Percentiles rank a stretch among this genome's conserved stretches.
Evolutionary conservation across 1,140 invertebrate species (phyloP).

Genomic region (Drosophila ambigua): DNA sequence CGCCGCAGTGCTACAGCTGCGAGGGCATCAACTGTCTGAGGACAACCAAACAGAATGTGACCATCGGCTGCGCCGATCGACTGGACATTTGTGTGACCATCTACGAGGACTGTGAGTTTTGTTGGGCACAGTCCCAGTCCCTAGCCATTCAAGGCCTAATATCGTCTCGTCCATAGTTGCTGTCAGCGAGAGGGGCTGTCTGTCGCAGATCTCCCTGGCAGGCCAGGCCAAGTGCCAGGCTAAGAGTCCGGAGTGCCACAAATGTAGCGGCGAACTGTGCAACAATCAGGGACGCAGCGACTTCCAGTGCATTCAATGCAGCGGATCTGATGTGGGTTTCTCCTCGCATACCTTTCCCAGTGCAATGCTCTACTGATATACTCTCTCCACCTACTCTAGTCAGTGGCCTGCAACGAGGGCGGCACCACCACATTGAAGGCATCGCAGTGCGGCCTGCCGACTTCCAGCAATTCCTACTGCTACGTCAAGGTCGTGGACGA

Average conservation of each 20-base stretch:
- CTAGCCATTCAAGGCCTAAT: background rate
- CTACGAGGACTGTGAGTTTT: constrained; percentile 67
- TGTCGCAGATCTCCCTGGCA: constrained; percentile 45
- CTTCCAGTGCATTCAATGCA: constrained; percentile 70
- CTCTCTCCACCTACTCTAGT: constrained; percentile 13
- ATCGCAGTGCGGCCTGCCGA: constrained; percentile 57
- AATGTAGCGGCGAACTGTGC: constrained; percentile 67
- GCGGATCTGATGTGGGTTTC: constrained; percentile 51
- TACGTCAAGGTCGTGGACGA: constrained; percentile 51
- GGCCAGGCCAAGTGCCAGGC: constrained; percentile 43
- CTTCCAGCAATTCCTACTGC: constrained; percentile 73
- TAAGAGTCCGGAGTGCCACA: constrained; percentile 53
- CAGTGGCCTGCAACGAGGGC: constrained; percentile 41
- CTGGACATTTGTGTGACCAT: constrained; percentile 76
- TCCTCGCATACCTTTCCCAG: background rate
- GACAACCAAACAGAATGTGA: constrained; percentile 47
- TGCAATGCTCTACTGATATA: too few species aligned
- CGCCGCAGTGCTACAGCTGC: constrained; percentile 65
- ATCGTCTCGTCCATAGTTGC: constrained; percentile 37
- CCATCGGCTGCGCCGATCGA: constrained; percentile 51
- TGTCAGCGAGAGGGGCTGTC: constrained; percentile 69
- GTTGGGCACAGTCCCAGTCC: background rate
- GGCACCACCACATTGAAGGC: constrained; percentile 15
- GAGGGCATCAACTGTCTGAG: constrained; percentile 73
- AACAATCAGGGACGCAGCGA: constrained; percentile 70